These are phyloP conservation scores for Oryzias melastigma DNA, from an alignment of 2,113 vertebrate genomes.

Conservation along the genomic window DNA sequence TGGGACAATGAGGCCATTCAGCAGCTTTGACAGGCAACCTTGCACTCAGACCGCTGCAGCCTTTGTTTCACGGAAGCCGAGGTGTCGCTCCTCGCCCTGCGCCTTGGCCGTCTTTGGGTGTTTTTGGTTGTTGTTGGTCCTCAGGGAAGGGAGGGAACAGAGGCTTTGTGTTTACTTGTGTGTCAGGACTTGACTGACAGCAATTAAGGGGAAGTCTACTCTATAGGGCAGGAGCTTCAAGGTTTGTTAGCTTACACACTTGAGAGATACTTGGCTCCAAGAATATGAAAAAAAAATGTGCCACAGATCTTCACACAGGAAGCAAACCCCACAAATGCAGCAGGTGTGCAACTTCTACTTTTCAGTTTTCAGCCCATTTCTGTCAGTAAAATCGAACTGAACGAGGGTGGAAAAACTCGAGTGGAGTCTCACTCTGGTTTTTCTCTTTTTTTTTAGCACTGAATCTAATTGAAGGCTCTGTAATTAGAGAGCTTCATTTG, in stretches of 20 bases:
- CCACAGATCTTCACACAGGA: neutral
- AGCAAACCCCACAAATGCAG: slow-evolving; percentile 1
- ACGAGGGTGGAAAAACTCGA: neutral
- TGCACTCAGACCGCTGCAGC: slow-evolving; percentile 26
- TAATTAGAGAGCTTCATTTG: slow-evolving; percentile 53
- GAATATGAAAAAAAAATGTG: slow-evolving; percentile 7
- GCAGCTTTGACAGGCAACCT: slow-evolving; percentile 40
- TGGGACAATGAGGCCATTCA: slow-evolving; percentile 52
- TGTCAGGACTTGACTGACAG: slow-evolving; percentile 63
- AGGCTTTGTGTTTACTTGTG: slow-evolving; percentile 59
- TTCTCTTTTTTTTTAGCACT: slow-evolving; percentile 1
- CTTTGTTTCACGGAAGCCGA: slow-evolving; percentile 42
- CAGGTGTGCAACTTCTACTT: slow-evolving; percentile 11
- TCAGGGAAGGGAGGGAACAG: slow-evolving; percentile 18
- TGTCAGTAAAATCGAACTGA: slow-evolving; percentile 6
- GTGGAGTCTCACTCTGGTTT: slow-evolving; percentile 12
- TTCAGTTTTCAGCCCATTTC: slow-evolving; percentile 6
- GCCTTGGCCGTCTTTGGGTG: slow-evolving; percentile 13
- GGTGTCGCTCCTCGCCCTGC: slow-evolving; percentile 19
- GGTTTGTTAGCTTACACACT: slow-evolving; percentile 5
- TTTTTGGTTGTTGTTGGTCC: slow-evolving; percentile 31
- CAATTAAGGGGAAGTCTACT: slow-evolving; percentile 54
- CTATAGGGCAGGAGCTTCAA: slow-evolving; percentile 24
- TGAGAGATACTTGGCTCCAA: slow-evolving; percentile 8
- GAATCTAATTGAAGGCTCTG: slow-evolving; percentile 34